phyloP scores from a whole-genome alignment of 2,888 invertebrate genomes.

The Boloria selene region DNA sequence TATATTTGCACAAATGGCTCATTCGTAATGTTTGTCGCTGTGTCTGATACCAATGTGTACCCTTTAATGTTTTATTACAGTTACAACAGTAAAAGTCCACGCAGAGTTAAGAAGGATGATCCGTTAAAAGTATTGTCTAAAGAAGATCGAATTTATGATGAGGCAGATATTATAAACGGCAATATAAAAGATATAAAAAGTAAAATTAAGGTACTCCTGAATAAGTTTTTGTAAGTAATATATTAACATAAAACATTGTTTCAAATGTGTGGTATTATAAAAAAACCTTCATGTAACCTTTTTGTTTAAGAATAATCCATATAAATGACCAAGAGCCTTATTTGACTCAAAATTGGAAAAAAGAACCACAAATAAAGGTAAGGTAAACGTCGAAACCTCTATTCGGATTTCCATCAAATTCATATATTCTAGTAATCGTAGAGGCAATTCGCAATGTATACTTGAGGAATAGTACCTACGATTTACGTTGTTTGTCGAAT shows the following conservation, averaged over 20 bases:
- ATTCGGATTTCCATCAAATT: too few species aligned
- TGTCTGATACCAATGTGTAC: neutral
- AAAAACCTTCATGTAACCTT: neutral
- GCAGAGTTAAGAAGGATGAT: slow-evolving; percentile 15
- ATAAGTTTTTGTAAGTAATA: slow-evolving; percentile 56
- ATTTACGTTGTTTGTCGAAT: too few species aligned
- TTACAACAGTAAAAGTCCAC: neutral
- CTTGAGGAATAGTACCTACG: too few species aligned
- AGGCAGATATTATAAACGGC: slow-evolving; percentile 2
- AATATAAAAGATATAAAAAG: slow-evolving; percentile 38
- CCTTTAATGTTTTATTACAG: neutral
- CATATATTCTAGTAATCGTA: too few species aligned
- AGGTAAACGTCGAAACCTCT: neutral
- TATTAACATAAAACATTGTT: neutral
- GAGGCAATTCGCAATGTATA: too few species aligned
- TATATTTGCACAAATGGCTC: too few species aligned
- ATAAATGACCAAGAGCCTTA: slow-evolving; percentile 41
- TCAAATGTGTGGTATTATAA: neutral
- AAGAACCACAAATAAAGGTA: slow-evolving; percentile 8
- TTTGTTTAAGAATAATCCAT: slow-evolving; percentile 43
- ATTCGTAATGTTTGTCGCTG: too few species aligned
- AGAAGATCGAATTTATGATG: neutral
- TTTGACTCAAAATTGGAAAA: slow-evolving; percentile 16
- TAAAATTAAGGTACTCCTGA: slow-evolving; percentile 46
- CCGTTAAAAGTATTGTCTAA: slow-evolving; percentile 5